A percentile compares a stretch with the other conserved stretches of the same genome.
Conservation (phyloP, 2,888 invertebrate species). For the Protophormia terraenovae region DNA sequence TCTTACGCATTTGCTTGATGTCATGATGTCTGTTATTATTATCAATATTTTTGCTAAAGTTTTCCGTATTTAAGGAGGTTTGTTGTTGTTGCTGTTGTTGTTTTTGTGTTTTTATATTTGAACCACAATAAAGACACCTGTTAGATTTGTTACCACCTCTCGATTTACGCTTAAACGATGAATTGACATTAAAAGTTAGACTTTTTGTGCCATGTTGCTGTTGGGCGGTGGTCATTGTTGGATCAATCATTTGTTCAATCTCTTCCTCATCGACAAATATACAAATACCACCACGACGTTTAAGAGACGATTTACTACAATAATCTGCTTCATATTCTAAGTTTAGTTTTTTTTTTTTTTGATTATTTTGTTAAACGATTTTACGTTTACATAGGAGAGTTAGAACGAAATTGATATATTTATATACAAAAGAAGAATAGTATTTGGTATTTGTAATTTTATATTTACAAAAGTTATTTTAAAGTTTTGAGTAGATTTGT, state of each 20-base stretch:
- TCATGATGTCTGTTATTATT: constrained; percentile 71
- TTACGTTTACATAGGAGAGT: constrained; percentile 12
- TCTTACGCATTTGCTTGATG: constrained; percentile 67
- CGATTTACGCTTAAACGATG: constrained; percentile 57
- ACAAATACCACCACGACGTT: constrained; percentile 81
- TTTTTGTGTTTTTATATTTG: constrained; percentile 62
- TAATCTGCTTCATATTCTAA: constrained; percentile 73
- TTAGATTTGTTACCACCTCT: constrained; percentile 70
- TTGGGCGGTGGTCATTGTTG: constrained; percentile 71
- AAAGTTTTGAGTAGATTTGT: not conserved
- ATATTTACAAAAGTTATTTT: constrained; percentile 40
- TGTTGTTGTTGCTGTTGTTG: constrained; percentile 33
- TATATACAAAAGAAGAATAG: constrained; percentile 61
- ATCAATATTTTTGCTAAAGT: constrained; percentile 68
- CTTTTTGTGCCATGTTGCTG: constrained; percentile 64
- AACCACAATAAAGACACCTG: constrained; percentile 77
- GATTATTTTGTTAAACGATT: constrained; percentile 15
- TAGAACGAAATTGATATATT: constrained; percentile 25
- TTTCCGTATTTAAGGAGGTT: constrained; percentile 52
- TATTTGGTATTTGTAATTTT: constrained; percentile 15
- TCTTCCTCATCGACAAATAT: constrained; percentile 81
- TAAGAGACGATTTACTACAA: constrained; percentile 79
- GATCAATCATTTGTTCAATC: constrained; percentile 78
- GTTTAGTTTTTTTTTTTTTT: constrained; percentile 10
- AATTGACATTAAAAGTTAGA: constrained; percentile 61